phyloP scores from a whole-genome alignment of 1,140 invertebrate genomes.

The Bilobella aurantiaca region DNA sequence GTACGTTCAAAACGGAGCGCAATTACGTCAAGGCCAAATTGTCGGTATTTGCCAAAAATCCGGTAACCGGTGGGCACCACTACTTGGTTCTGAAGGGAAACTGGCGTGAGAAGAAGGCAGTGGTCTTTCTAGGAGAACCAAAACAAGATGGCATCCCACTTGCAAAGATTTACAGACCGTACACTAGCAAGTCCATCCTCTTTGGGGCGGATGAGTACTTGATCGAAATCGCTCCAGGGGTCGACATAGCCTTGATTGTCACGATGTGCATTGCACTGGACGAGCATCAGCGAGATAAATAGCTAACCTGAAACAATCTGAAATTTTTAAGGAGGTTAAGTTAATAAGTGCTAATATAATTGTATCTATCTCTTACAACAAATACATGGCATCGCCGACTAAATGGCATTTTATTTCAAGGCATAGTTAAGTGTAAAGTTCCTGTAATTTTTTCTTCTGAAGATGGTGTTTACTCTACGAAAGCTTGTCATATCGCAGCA shows the following conservation, averaged over 20 bases:
- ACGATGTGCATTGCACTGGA: slow-evolving; percentile 29
- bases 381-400: too few species aligned
- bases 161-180: slow-evolving; percentile 21
- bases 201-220: slow-evolving; percentile 26
- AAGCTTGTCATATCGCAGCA: too few species aligned
- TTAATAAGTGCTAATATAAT: too few species aligned
- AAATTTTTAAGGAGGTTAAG: too few species aligned
- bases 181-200: slow-evolving; percentile 10
- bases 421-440: too few species aligned
- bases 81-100: slow-evolving; percentile 23
- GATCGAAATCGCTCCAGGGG: slow-evolving; percentile 24
- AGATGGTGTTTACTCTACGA: too few species aligned
- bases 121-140: slow-evolving; percentile 21
- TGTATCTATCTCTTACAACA: too few species aligned
- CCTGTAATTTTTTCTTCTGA: too few species aligned
- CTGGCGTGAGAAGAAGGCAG: slow-evolving; percentile 22
- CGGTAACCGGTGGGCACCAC: background rate
- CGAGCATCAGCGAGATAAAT: slow-evolving; percentile 22
- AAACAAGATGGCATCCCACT: slow-evolving; percentile 24
- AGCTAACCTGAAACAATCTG: too few species aligned
- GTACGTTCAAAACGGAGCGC: slow-evolving; percentile 15
- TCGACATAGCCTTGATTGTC: slow-evolving; percentile 22
- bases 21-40: slow-evolving; percentile 25
- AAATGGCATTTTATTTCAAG: too few species aligned
- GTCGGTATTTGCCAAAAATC: slow-evolving; percentile 8